Conservation (phyloP, 1,140 invertebrate species). For the Pseudomyrmex sp. region DNA sequence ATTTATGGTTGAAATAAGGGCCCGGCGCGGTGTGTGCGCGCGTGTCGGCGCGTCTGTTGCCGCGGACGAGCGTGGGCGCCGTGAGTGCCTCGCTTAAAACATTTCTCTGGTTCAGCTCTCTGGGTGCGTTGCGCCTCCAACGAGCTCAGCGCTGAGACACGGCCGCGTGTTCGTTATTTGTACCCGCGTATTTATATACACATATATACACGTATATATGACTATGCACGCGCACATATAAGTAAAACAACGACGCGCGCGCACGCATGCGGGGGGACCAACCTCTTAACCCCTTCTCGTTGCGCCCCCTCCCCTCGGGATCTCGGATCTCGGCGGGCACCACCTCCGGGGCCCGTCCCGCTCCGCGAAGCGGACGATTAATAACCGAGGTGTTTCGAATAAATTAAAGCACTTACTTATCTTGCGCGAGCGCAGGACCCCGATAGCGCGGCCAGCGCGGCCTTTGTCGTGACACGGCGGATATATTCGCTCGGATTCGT, state of each 20-base stretch:
- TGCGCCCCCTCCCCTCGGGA: neutral
- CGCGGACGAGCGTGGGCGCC: constrained; percentile 81
- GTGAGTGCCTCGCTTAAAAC: constrained; percentile 83
- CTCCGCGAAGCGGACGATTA: constrained; percentile 80
- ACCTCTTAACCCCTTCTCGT: constrained; percentile 61
- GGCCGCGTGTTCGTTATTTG: constrained; percentile 84
- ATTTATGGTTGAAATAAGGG: constrained; percentile 84
- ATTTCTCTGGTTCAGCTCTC: constrained; percentile 83
- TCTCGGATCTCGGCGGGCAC: constrained; percentile 54
- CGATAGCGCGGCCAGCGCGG: constrained; percentile 75
- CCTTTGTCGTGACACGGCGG: constrained; percentile 75
- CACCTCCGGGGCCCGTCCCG: constrained; percentile 26
- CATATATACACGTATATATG: constrained; percentile 61
- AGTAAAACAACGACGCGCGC: constrained; percentile 3
- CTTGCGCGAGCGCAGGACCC: constrained; percentile 75
- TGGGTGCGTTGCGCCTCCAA: constrained; percentile 68
- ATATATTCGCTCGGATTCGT: constrained; percentile 74
- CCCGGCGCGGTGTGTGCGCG: constrained; percentile 81
- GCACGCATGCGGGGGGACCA: constrained; percentile 20
- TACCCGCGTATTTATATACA: constrained; percentile 81
- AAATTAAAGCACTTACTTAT: constrained; percentile 85
- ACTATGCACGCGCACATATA: constrained; percentile 20
- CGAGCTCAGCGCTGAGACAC: constrained; percentile 69
- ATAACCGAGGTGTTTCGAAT: constrained; percentile 84
- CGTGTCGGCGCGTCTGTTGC: constrained; percentile 84